Base-by-base conservation (phyloP, 1,140 invertebrate species). In the Gonioctena quinquepunctata region DNA sequence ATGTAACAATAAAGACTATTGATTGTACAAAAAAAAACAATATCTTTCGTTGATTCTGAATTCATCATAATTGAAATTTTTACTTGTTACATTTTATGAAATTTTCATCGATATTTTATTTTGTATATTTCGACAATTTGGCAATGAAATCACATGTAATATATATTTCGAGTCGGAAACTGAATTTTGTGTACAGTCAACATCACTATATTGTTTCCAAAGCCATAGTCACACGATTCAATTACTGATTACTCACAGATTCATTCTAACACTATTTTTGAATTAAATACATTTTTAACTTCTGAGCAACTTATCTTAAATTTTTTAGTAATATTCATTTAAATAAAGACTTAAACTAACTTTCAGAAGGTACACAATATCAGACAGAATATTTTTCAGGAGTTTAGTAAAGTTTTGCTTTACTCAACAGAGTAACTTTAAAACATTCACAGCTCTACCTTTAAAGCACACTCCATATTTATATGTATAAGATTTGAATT, bases 351-450 rank as follows among this genome's bases (percentile, higher is more conserved):
- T 79, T 76, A 73, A 67, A 73, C 76, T 79, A 80, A 74, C 69
- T 73, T 78, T 77, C 71, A 63, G 73, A 80, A 79, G 78, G 78
- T 79, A 79, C 77, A 79, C 73, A 76, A 80, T 79, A 78, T 80
- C 77, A 80, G 77, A 80, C 76, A 76, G 73, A 75, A 72, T 72
- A 76, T 70, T 73, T 50, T 27, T 62, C 49, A 13, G 27, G 52
- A 50, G 23, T 50, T 28, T 54, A 16, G 49, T 8, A 66, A 28
- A 66, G 50, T 54, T 28, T 25, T 16, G 13, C 8, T 18, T 33
- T 62, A 18, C 26, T 25, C 56, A 11, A 49, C 18, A 23, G 42
- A 63, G 61, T 63, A 42, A 66, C 33, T 25, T 48, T 54, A 18
- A 63, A 54, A 66, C 64, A 21, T 67, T 57, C 56, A 72, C 57